Base-by-base conservation (phyloP, 2,888 invertebrate species). In the Agrilus biguttatus region DNA sequence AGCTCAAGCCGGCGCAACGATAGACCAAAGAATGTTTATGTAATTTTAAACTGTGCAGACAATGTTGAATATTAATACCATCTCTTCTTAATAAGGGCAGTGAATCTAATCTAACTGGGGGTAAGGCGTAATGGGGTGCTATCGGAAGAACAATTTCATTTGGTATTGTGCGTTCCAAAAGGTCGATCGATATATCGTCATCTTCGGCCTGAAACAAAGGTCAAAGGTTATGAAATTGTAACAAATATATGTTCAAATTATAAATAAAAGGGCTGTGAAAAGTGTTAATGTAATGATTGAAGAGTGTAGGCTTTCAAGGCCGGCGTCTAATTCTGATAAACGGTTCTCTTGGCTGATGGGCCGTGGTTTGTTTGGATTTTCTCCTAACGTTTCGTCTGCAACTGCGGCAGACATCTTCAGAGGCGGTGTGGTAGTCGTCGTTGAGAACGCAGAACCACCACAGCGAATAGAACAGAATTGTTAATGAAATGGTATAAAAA, bases 21-120 rank as follows among this genome's bases (percentile, higher is more conserved):
- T 89, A 88, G 63, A 88, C 84, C 49, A 90, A 79, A 0, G 86
- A 86, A 58, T 84, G 86, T 49, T 86, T 71, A 52, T 85, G 85
- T 58, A 83, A 72, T 53, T 77, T 73, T 44, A 83, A 70, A 54
- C 82, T 77, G 60, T 78, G 80, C 45, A 84, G 72, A 57, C 83
- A 84, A 55, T 83, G 77, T 43, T 80, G 79, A n/a, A 53, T 49
- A 35, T 55, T 54, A 2, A 74, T 71, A 14, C 73, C 66, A 44
- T 77, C 75, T 45, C 72, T 70, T 19, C 66, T 63, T 5, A 72
- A 54, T 68, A 70, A 69, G 1, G 70, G 66, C 35, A 67, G 57
- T 1, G 69, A 67, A 35, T 68, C 64, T 2, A 13, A 60, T 58
- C 49, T 44, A n/a, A 37, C 43, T 5, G 40, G 43, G 13, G 33